Base-by-base conservation (phyloP, 2,797 vertebrate genomes). In the Pseudochromis fuscus region DNA sequence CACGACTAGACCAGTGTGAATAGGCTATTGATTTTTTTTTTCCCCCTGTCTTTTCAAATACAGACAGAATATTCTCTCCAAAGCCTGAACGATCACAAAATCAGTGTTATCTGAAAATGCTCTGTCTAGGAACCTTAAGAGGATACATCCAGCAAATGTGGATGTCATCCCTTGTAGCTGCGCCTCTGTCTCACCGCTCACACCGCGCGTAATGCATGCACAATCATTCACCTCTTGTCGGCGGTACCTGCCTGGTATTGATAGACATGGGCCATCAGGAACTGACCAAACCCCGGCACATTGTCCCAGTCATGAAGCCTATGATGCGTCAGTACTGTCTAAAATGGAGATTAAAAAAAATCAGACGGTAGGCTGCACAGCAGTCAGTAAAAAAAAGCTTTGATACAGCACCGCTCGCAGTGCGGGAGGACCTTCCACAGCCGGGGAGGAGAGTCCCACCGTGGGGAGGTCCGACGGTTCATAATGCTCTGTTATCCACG, bases 351-450 rank as follows among this genome's bases (percentile, higher is more conserved):
- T 88, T 69, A 75, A 33, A 83, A 86, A 57, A 75, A 61, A 75
- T 61, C 75, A 81, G 84, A 82, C 83, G 72, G 51, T 75, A 40
- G 27, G 31, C 31, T 49, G 33, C 51, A 71, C 55, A 83, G 40
- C 66, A 71, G 82, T 63, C 72, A 56, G 63, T 62, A 46, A 45
- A 38, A 35, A 67, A 81, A 60, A 57, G 57, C 18, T 50, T 49
- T 45, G 77, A 70, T 67, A 90, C 91, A 94, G 93, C 93, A 93
- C 93, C 93, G 81, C 93, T 92, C 70, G 74, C 86, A 88, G 93
- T 89, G 88, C 75, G 77, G 93, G 93, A 93, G 92, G 93, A 93
- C 92, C 87, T 78, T 84, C 57, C 85, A 88, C 91, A 92, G 64
- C 69, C 72, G 61, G 49, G 40, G 50, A 67, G 59, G 49, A 50